phyloP scores from a whole-genome alignment of 2,888 invertebrate genomes.

The Dusona sp. region DNA sequence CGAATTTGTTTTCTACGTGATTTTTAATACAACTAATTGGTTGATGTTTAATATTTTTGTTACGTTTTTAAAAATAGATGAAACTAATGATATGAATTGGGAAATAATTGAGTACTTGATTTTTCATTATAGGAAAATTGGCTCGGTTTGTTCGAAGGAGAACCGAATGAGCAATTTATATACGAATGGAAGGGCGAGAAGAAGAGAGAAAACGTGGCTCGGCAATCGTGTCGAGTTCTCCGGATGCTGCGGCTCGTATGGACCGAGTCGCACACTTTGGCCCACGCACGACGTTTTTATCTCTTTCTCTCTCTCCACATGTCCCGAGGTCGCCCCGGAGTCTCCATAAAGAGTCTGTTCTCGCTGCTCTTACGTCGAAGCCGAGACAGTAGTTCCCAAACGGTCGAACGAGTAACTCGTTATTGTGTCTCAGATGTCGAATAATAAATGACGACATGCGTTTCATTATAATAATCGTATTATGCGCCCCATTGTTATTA shows the following conservation, averaged over 20 bases:
- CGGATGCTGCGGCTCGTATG: slow-evolving; percentile 58
- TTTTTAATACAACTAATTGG: too few relatives aligned
- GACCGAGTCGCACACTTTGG: slow-evolving; percentile 45
- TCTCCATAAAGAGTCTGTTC: slow-evolving; percentile 39
- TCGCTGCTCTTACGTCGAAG: slow-evolving; percentile 12
- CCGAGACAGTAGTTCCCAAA: slow-evolving; percentile 59
- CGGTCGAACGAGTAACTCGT: slow-evolving; percentile 53
- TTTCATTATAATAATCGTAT: slow-evolving; percentile 54
- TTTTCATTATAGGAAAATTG: slow-evolving; percentile 5
- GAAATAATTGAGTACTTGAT: neutral
- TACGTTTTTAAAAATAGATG: neutral
- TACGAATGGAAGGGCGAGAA: slow-evolving; percentile 20
- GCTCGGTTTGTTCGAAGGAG: neutral
- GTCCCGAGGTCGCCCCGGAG: slow-evolving; percentile 33
- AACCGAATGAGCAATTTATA: neutral
- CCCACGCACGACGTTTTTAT: slow-evolving; percentile 54
- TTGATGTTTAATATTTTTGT: too few relatives aligned
- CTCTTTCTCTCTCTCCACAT: slow-evolving; percentile 42
- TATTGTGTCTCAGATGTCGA: neutral
- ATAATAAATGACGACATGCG: slow-evolving; percentile 55
- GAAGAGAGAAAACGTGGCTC: slow-evolving; percentile 38
- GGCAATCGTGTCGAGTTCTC: slow-evolving; percentile 21
- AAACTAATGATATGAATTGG: neutral
- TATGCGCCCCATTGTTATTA: slow-evolving; percentile 40
- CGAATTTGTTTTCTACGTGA: too few relatives aligned